Base-by-base conservation (phyloP, 2,888 invertebrate genomes). In the Ethmia dodecea region DNA sequence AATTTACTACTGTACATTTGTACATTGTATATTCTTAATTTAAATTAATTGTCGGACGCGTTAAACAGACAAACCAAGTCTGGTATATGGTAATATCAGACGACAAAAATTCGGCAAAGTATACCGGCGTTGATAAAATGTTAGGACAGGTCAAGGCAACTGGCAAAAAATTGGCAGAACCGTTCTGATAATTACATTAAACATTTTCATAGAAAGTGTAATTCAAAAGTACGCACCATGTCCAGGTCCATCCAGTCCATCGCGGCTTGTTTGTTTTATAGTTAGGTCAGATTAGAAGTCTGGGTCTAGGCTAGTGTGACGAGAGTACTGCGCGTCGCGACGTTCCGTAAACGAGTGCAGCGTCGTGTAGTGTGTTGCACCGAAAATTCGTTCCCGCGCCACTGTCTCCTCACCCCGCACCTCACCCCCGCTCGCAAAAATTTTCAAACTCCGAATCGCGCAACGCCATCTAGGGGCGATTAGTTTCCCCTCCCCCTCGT, bases 181-280 rank as follows among this genome's bases (percentile, higher is more conserved):
- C n/a, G 22, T 22, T 22, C n/a, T 31, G 25, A 40, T 38, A 39
- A 37, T 37, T 40, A 40, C 10, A 42, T 32, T 38, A 14, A 13
- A 12, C 37, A 11, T 26, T 14, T 13, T 10, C 3, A 28, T 1
- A 22, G 2, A 15, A 36, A 33, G 35, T 18, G 32, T 45, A 46
- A 45, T 46, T 43, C 46, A 58, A 63, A 41, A 38, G 54, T 76
- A 84, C 84, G 68, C 56, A 86, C 84, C 78, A 86, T 78, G 54
- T 86, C 76, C 74, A 76, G 70, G 61, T 81, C 83, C 79, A 86
- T 83, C 84, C 84, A 84, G 71, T 86, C 84, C 84, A 84, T 86
- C 62, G 66, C 65, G 71, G 58, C 65, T 59, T 59, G 58, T 62
- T 32, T 58, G 55, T 61, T 66, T 58, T 66, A 51, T 57, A 55